These are phyloP conservation scores for Spisula subtruncata DNA, from an alignment of 2,888 invertebrate species.

Conservation along the genomic window DNA sequence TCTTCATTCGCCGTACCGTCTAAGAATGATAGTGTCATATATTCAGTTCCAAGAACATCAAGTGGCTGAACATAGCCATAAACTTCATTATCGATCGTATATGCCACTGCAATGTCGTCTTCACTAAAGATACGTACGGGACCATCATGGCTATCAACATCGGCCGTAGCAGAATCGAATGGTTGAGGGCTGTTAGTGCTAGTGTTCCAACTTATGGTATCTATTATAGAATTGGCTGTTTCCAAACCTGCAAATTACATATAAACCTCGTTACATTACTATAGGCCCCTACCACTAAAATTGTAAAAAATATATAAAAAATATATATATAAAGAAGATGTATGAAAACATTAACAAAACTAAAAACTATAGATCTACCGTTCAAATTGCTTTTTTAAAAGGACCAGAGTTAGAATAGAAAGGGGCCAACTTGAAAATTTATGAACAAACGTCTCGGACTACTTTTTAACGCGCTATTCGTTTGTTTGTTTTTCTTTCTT, in stretches of 20 bases:
- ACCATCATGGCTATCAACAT: not conserved
- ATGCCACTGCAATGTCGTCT: conserved; percentile 35
- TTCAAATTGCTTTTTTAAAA: too few species aligned
- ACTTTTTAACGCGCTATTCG: too few species aligned
- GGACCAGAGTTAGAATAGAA: too few species aligned
- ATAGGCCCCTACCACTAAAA: too few species aligned
- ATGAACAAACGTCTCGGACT: too few species aligned
- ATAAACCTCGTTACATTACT: not conserved
- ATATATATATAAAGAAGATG: too few species aligned
- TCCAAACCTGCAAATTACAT: conserved; percentile 3
- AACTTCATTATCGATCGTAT: not conserved
- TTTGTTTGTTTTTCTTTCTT: too few species aligned
- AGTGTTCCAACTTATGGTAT: not conserved
- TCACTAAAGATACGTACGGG: conserved; percentile 41
- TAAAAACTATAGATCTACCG: too few species aligned
- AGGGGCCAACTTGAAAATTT: too few species aligned
- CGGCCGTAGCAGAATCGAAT: not conserved
- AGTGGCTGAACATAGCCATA: conserved; percentile 32
- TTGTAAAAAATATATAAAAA: too few species aligned
- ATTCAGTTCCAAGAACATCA: conserved; percentile 52
- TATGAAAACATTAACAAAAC: too few species aligned
- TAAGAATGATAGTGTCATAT: conserved; percentile 48
- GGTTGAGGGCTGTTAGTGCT: not conserved
- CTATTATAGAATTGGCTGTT: not conserved
- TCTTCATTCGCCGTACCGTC: not conserved